Base-by-base conservation (phyloP, 92 coral and sea anemone species). In the Zoanthus sociatus region DNA sequence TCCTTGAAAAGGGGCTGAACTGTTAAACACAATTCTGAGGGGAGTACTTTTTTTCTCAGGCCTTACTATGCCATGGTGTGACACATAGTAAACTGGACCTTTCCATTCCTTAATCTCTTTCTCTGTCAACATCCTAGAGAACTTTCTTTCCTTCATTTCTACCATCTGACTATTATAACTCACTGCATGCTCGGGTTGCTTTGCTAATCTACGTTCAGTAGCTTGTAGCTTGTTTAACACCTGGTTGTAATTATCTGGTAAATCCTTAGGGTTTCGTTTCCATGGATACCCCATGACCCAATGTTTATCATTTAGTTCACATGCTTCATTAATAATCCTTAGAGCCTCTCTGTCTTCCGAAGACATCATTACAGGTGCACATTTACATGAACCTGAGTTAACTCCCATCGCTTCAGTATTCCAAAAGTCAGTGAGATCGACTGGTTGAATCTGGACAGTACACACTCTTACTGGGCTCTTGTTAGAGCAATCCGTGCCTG, bases 331-430 rank as follows among this genome's bases (percentile, higher is more conserved):
- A 6, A 91, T 91, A 47, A 84, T 30, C 46, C 83, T 70, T 16
- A 86, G 64, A 20, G 86, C 88, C 18, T 33, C 78, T 33, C 73
- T 47, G 53, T 92, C 91, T 54, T 83, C 54, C 31, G 6, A 11
- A 5, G 91, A 77, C 89, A 92, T 77, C 55, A 83, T 79, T 15
- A 71, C 83, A 30, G 76, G 71, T 86, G 71, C 55, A 83, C 92
- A 87, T 14, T 73, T 56, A 66, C 92, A 92, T 63, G 90, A 84
- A 0, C 89, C 66, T 0, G 51, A 50, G 6, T 88, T 45, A 15
- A 88, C 93, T 64, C 92, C 92, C 95, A 90, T 93, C 51, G 88
- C 78, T 69, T 93, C 90, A 1, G 92, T 92, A 31, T 77, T 82
- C 91, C 91, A 91, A 54, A 88, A 78, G 0, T 91, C 90, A 6